phyloP scores from a whole-genome alignment of 2,113 vertebrate genomes.

The Ciconia maguari region DNA sequence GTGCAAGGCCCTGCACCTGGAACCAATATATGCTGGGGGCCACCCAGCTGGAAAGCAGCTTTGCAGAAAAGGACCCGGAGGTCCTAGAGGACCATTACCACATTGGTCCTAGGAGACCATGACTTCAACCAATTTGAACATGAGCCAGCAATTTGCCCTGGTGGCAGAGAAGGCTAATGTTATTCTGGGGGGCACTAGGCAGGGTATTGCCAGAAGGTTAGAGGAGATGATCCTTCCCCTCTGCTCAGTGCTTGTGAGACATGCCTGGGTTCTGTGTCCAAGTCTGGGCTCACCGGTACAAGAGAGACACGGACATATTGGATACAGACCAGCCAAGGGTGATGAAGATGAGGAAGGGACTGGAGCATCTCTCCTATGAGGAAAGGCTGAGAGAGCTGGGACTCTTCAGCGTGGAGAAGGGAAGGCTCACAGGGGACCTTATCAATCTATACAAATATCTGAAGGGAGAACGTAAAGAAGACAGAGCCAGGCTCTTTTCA shows the following conservation, averaged over 20 bases:
- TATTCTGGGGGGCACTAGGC: background rate
- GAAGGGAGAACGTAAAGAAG: background rate
- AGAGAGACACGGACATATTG: background rate
- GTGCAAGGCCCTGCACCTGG: background rate
- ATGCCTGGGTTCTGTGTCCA: background rate
- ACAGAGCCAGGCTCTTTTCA: background rate
- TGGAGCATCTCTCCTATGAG: background rate
- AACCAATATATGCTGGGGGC: background rate
- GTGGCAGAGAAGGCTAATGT: background rate
- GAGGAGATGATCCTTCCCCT: background rate
- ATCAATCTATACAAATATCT: background rate
- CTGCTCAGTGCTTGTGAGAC: background rate
- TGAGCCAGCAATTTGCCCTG: background rate
- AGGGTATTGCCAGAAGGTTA: background rate
- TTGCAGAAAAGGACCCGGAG: background rate
- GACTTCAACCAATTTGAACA: background rate
- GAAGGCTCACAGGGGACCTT: background rate
- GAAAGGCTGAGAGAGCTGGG: background rate
- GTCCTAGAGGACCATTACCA: background rate
- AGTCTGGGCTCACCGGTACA: background rate
- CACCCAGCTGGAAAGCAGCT: background rate
- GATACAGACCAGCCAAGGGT: background rate
- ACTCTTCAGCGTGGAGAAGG: background rate
- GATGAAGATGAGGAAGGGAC: background rate
- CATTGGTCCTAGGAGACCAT: background rate